Conservation (phyloP, 2,888 invertebrate species). For the Notodromas monacha region DNA sequence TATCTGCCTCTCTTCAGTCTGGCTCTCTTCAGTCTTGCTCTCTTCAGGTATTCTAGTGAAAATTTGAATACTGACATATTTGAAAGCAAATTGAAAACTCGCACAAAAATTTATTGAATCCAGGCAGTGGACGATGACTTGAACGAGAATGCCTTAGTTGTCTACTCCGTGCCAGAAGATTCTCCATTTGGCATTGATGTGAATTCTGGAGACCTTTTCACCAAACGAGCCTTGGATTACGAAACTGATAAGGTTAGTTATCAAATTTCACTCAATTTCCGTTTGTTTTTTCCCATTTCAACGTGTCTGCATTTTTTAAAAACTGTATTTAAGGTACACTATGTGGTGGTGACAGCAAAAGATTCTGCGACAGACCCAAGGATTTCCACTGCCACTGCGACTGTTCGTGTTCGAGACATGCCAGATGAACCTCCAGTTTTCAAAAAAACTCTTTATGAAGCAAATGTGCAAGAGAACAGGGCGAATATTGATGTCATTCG, state of each 20-base stretch:
- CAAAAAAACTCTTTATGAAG: constrained; percentile 32
- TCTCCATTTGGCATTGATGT: constrained; percentile 46
- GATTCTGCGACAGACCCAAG: constrained; percentile 57
- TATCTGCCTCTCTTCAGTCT: no score
- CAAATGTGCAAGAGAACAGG: constrained; percentile 47
- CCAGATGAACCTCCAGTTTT: constrained; percentile 56
- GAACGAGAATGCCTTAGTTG: constrained; percentile 44
- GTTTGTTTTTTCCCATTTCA: no score
- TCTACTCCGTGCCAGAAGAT: constrained; percentile 40
- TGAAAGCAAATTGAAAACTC: no score
- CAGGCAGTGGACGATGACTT: constrained; percentile 52
- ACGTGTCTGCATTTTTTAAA: no score
- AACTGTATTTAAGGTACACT: no score
- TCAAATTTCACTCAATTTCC: no score
- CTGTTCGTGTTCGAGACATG: constrained; percentile 39
- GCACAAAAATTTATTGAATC: background rate
- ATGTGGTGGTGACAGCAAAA: constrained; percentile 51
- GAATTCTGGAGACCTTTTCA: constrained; percentile 40
- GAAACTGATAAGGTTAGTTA: constrained; percentile 33
- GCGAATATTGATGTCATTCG: constrained; percentile 35
- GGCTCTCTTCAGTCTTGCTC: no score
- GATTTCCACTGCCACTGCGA: constrained; percentile 53
- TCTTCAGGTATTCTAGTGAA: background rate
- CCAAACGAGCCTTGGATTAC: constrained; percentile 39
- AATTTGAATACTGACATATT: no score